Base-by-base conservation (phyloP, 2,888 invertebrate genomes). In the Hyposoter dolosus region DNA sequence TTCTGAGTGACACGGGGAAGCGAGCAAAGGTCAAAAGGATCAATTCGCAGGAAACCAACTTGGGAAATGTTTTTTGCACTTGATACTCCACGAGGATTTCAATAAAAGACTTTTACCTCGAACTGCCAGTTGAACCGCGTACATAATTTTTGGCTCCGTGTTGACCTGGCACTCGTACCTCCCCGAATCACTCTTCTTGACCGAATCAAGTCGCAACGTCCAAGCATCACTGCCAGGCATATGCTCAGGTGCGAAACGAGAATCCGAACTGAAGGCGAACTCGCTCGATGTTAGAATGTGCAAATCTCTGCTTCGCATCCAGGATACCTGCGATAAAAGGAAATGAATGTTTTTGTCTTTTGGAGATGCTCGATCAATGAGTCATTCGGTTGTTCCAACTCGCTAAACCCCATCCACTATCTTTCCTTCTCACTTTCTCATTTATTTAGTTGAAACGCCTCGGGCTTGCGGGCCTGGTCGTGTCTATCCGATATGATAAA, bases 101-200 rank as follows among this genome's bases (percentile, higher is more conserved):
- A 4, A 60, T 23, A 28, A 15, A 60, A 60, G 0, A n/a, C 7
- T 43, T 10, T 72, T 90, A 96, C 96, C 96, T 90, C 95, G 93
- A 40, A 97, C 96, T 17, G 95, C 95, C 75, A 97, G 95, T 90
- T 95, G 95, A 90, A 96, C 95, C 90, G 96, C 96, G 89, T 96
- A 95, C 94, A 96, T 97, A 94, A 96, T 96, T 93, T 97, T 97
- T 56, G 97, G 97, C 91, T 97, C 97, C 0, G 96, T 96, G 94
- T 97, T 97, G 91, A 97, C 95, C 94, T 97, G 97, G 91, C 97
- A 97, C 95, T 97, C 97, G 94, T 97, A 97, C 88, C 95, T 95
- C 86, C 97, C 97, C 3, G 95, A 94, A 94, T 97, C 97, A 32
- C 94, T 90, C 77, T 94, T 92, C 85, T 95, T 95, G 85, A 96